A percentile compares a stretch with the other conserved stretches of the same genome.
Evolutionary conservation across 2,113 vertebrate species (phyloP).

Genomic region (Chelonoidis abingdonii): DNA sequence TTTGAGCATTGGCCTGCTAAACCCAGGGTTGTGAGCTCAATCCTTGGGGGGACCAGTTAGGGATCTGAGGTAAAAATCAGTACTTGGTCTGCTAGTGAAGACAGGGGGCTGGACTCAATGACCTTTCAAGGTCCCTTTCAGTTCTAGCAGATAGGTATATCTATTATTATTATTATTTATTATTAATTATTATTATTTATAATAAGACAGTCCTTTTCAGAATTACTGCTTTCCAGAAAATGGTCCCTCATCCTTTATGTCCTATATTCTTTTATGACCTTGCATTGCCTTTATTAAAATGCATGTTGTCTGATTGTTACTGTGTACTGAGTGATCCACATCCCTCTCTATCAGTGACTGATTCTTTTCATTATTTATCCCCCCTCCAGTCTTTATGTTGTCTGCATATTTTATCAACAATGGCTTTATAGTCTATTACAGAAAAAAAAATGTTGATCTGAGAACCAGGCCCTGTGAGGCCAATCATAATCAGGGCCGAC

Average conservation of each 20-base stretch:
- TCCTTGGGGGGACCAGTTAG: no score
- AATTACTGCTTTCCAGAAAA: background rate
- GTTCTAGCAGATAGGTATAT: no score
- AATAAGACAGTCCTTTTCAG: background rate
- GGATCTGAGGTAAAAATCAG: no score
- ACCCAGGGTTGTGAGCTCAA: no score
- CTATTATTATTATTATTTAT: background rate
- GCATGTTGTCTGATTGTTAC: background rate
- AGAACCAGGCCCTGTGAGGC: background rate
- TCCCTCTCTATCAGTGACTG: rapidly evolving
- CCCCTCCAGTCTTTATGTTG: background rate
- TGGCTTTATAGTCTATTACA: background rate
- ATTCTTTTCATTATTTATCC: background rate
- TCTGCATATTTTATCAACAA: background rate
- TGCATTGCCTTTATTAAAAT: background rate
- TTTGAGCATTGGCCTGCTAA: no score
- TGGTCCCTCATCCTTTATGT: background rate
- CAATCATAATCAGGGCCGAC: background rate
- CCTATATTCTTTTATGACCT: background rate
- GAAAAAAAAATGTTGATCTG: background rate
- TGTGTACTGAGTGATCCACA: background rate
- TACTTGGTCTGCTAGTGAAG: no score
- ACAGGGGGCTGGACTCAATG: no score
- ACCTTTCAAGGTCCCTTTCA: no score
- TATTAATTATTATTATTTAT: background rate